Base-by-base conservation (phyloP, 2,888 invertebrate genomes). In the Cataglyphis albicans region DNA sequence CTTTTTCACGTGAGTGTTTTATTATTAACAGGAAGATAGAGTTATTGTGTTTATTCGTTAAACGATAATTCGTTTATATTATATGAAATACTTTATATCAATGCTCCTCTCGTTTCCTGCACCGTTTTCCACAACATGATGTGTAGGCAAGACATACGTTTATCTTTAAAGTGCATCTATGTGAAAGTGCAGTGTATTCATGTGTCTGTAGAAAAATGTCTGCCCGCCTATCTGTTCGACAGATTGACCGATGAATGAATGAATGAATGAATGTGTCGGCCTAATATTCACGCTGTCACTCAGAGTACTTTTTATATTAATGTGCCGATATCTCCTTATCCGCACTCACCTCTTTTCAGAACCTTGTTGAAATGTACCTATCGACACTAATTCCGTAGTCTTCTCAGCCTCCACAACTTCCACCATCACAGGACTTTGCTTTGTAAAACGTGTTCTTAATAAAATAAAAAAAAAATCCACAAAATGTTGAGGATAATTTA, bases 391-490 rank as follows among this genome's bases (percentile, higher is more conserved):
- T 84, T 87, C 88, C 74, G 84, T 92, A 90, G 90, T 84, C 87
- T 87, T 87, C 52, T 52, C 88, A 90, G 88, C 88, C 87, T 89
- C 91, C 88, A 90, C 84, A 88, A 90, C 85, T 82, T 84, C 86
- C 89, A 87, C 88, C 86, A 85, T 87, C 89, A 89, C 92, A 92
- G 92, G 89, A 91, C 91, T 94, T 94, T 94, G 94, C 94, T 94
- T 94, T 94, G 93, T 94, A 94, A 94, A 93, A 93, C 92, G 93
- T 93, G 93, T 94, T 94, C 93, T 92, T 94, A 94, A 94, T 94
- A 94, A 94, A 94, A 93, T 91, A 87, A 87, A 84, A 29, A 85
- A 85, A 83, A 41, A 89, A 89, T 70, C 86, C 78, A 44, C 41
- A 68, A 59, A 82, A 74, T 89, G 91, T 90, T 89, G 74, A 88